Conservation (phyloP, 2,113 vertebrate genomes). For the Neodon shergylaensis region DNA sequence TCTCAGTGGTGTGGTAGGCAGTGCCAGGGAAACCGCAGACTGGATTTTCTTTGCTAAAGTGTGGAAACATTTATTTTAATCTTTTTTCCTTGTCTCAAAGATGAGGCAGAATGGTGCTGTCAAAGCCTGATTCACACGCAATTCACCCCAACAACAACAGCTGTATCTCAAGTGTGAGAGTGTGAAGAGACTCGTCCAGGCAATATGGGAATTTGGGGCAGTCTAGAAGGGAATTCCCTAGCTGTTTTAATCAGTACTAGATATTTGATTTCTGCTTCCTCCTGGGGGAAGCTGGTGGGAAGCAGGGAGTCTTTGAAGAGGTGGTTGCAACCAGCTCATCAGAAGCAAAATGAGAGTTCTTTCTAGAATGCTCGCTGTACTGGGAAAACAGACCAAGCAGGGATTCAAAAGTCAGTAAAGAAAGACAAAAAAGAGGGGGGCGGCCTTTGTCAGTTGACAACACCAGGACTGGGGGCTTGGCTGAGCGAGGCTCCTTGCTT, state of each 20-base stretch:
- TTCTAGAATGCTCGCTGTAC: not conserved
- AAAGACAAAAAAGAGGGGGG: not conserved
- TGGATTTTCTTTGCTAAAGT: conserved; percentile 63
- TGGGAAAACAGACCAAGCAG: not conserved
- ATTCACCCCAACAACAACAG: conserved; percentile 27
- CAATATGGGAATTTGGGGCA: not conserved
- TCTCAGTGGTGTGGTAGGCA: conserved; percentile 24
- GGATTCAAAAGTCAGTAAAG: not conserved
- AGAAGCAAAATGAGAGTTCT: conserved; percentile 35
- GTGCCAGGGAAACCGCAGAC: conserved; percentile 73
- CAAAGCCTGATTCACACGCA: conserved; percentile 16
- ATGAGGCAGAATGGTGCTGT: conserved; percentile 27
- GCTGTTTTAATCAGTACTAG: not conserved
- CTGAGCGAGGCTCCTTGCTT: not conserved
- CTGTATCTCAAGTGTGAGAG: not conserved
- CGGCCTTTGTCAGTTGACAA: not conserved
- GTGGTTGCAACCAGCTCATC: conserved; percentile 48
- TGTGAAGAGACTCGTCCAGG: not conserved
- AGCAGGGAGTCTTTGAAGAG: conserved; percentile 58
- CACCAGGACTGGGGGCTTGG: accelerated
- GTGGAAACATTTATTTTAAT: conserved; percentile 74
- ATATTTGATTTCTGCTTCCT: conserved; percentile 30
- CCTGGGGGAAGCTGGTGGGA: conserved; percentile 37
- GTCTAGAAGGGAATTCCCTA: not conserved
- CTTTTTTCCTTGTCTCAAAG: conserved; percentile 67